Percentiles rank a stretch among this genome's conserved stretches.
phyloP scores from a whole-genome alignment of 2,113 vertebrate genomes.

The Phycodurus eques region DNA sequence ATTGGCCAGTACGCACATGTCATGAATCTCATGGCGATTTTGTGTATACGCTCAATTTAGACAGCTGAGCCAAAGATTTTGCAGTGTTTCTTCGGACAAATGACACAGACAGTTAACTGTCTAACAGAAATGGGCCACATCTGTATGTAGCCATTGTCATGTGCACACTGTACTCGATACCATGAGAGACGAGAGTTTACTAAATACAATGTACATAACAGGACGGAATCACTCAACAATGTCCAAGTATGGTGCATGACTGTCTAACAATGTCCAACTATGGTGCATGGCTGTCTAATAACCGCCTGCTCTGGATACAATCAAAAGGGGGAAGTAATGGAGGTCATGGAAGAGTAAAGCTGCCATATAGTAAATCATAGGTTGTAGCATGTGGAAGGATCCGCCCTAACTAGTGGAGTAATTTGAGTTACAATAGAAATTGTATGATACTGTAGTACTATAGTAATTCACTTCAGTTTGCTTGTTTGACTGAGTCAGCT shows the following conservation, averaged over 20 bases:
- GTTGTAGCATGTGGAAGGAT: not conserved
- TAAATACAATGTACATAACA: not conserved
- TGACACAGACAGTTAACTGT: not conserved
- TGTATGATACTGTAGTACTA: not conserved
- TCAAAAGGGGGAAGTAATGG: constrained; percentile 15
- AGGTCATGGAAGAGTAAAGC: constrained; percentile 12
- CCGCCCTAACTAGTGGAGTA: not conserved
- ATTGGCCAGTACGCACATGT: too few relatives aligned
- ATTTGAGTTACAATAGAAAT: not conserved
- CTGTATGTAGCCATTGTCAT: not conserved
- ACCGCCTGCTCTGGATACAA: constrained; percentile 13
- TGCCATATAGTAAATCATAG: not conserved
- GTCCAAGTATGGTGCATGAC: constrained; percentile 21
- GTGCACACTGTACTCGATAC: not conserved
- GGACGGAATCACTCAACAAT: not conserved
- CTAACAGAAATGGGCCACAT: not conserved
- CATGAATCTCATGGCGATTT: too few relatives aligned
- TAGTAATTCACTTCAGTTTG: not conserved
- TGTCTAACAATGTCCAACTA: not conserved
- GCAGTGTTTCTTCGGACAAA: not conserved
- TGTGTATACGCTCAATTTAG: not conserved
- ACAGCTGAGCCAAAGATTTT: not conserved
- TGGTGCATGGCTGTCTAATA: too few relatives aligned
- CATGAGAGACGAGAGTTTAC: not conserved
- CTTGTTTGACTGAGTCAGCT: too few relatives aligned